These are phyloP conservation scores for Hemiprocne comata DNA, from an alignment of 2,113 vertebrate species.

Conservation along the genomic window DNA sequence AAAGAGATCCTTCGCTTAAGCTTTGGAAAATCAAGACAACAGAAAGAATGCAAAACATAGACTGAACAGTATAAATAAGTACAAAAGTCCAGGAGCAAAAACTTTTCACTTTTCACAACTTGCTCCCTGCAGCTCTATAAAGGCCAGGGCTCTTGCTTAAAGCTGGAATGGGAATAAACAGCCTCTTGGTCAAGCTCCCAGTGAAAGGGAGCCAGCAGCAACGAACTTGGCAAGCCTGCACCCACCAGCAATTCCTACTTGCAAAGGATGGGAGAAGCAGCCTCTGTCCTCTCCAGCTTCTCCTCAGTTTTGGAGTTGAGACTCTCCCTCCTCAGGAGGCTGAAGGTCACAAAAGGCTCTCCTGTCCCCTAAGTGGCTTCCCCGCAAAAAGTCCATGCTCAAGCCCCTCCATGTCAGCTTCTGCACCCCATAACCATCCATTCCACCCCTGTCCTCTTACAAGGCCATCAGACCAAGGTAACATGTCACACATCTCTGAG, in stretches of 20 bases:
- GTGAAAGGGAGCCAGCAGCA: constrained; percentile 2
- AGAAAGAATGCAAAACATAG: background rate
- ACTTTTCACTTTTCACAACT: background rate
- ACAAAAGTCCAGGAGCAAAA: background rate
- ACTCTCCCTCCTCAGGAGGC: background rate
- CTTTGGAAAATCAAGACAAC: background rate
- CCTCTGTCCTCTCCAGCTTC: background rate
- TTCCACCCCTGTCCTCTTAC: accelerated
- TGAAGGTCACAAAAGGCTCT: background rate
- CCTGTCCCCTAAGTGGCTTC: background rate
- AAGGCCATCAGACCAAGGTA: background rate
- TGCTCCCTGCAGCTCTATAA: background rate
- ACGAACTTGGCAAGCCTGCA: background rate
- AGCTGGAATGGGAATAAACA: constrained; percentile 27
- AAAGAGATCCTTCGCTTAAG: background rate
- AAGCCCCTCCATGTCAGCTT: background rate
- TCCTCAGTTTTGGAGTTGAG: background rate
- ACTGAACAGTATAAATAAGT: background rate
- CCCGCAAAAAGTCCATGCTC: background rate
- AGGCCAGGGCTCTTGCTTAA: background rate
- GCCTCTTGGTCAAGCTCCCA: background rate
- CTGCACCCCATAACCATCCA: background rate
- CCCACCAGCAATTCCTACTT: background rate
- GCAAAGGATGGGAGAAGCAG: background rate
- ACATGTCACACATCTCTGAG: background rate